Conservation (phyloP, 2,888 invertebrate genomes). For the Andrena minutula region DNA sequence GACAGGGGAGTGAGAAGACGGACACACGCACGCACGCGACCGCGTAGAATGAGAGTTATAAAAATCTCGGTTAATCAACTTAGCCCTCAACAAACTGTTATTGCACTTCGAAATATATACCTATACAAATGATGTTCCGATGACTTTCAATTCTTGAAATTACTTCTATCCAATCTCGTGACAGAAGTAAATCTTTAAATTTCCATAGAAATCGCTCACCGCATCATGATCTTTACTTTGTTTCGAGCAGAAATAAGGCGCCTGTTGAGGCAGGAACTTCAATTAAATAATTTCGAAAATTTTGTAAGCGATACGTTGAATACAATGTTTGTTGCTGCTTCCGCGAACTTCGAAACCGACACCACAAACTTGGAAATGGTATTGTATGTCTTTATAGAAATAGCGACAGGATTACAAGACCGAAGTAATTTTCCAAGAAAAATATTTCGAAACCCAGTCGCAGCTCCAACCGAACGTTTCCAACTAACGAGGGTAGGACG, state of each 20-base stretch:
- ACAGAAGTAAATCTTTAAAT: too few relatives aligned
- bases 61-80: too few relatives aligned
- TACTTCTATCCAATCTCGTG: too few relatives aligned
- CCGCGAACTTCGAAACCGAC: slow-evolving; percentile 29
- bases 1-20: not conserved
- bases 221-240: too few relatives aligned
- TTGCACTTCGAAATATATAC: too few relatives aligned
- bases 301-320: slow-evolving; percentile 11
- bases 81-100: too few relatives aligned
- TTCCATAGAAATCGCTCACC: too few relatives aligned
- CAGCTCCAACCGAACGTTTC: too few relatives aligned
- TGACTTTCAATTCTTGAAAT: too few relatives aligned
- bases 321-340: slow-evolving; percentile 33
- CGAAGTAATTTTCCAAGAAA: slow-evolving; percentile 31
- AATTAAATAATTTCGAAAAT: slow-evolving; percentile 27
- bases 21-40: not conserved
- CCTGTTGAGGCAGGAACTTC: slow-evolving; percentile 12
- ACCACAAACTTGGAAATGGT: slow-evolving; percentile 38
- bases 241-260: slow-evolving; percentile 1
- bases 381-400: slow-evolving; percentile 22
- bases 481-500: too few relatives aligned
- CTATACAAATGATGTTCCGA: too few relatives aligned
- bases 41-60: too few relatives aligned
- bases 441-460: not conserved
- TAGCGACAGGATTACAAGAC: not conserved